phyloP scores from a whole-genome alignment of 2,888 invertebrate species.

The Alloplasta piceator region DNA sequence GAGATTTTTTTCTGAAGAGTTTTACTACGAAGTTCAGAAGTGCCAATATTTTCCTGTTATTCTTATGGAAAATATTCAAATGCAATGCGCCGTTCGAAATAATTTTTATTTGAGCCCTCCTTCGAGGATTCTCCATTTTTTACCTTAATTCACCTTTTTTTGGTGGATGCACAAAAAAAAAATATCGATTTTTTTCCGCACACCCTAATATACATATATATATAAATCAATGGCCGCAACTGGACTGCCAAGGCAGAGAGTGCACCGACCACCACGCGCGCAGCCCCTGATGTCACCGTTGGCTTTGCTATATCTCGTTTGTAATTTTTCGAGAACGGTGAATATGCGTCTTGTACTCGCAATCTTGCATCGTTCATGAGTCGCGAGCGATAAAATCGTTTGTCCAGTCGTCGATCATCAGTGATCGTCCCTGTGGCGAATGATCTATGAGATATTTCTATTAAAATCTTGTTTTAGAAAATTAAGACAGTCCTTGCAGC shows the following conservation, averaged over 20 bases:
- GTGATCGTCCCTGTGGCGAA: not conserved
- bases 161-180: too few species aligned
- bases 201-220: not conserved
- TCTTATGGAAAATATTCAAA: too few species aligned
- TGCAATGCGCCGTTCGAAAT: too few species aligned
- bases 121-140: too few species aligned
- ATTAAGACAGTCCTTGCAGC: too few species aligned
- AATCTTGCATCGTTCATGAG: slow-evolving; percentile 48
- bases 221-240: not conserved
- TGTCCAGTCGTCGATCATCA: slow-evolving; percentile 17
- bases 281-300: slow-evolving; percentile 79
- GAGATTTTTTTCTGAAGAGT: too few species aligned
- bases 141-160: too few species aligned
- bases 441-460: not conserved
- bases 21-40: too few species aligned
- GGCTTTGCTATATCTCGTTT: slow-evolving; percentile 80
- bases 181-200: too few species aligned
- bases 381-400: slow-evolving; percentile 35
- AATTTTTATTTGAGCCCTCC: too few species aligned
- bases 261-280: slow-evolving; percentile 63
- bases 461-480: too few species aligned
- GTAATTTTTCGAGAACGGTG: slow-evolving; percentile 76
- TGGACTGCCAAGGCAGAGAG: slow-evolving; percentile 24
- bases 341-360: slow-evolving; percentile 42
- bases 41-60: too few species aligned